phyloP scores from a whole-genome alignment of 2,113 vertebrate species.

The Sinocyclocheilus anshuiensis region DNA sequence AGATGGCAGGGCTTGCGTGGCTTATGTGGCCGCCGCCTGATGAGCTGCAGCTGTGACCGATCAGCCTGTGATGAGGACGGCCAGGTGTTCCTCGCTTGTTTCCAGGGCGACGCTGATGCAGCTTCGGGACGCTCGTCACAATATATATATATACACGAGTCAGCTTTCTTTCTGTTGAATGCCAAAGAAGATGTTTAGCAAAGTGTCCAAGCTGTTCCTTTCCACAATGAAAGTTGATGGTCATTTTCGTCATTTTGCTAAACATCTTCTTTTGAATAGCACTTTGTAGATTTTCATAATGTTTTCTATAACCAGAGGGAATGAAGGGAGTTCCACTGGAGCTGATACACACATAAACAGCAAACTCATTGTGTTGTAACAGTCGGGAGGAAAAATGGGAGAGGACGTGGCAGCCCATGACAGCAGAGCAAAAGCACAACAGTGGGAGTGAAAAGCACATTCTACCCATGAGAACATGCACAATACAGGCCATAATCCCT shows the following conservation, averaged over 20 bases:
- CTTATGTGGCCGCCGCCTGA: no score
- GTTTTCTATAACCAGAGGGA: neutral
- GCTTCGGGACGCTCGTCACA: no score
- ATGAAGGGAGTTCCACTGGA: neutral
- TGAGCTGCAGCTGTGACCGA: no score
- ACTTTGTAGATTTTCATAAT: neutral
- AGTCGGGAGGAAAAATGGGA: slow-evolving; percentile 38
- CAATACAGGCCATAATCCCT: slow-evolving; percentile 62
- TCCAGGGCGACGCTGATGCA: no score
- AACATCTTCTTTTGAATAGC: neutral
- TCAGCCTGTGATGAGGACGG: no score
- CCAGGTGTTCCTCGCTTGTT: no score
- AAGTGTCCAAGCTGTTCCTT: neutral
- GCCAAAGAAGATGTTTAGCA: neutral
- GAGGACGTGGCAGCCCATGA: slow-evolving; percentile 36
- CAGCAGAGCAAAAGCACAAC: slow-evolving; percentile 61
- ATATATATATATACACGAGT: no score
- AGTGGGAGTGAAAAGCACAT: slow-evolving; percentile 41
- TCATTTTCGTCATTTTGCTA: neutral
- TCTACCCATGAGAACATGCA: slow-evolving; percentile 17
- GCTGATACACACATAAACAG: slow-evolving; percentile 52
- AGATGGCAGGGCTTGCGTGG: no score
- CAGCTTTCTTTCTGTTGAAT: no score
- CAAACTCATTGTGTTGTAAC: slow-evolving; percentile 56
- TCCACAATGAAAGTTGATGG: neutral